A percentile compares a stretch with the other conserved stretches of the same genome.
Evolutionary conservation across 2,888 invertebrate genomes (phyloP).

Genomic region (Tetanocera ferruginea): DNA sequence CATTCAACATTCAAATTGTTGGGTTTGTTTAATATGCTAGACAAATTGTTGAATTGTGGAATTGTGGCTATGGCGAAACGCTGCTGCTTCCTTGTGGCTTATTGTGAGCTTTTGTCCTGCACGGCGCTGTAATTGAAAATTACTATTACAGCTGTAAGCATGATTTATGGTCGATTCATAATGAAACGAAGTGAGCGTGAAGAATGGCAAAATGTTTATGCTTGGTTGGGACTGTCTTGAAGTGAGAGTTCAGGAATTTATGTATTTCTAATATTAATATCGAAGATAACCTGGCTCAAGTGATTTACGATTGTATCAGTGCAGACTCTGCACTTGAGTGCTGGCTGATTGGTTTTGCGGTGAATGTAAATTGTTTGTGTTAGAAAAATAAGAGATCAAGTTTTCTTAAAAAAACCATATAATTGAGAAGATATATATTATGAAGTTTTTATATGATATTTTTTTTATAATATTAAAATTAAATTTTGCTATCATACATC

Average conservation of each 20-base stretch:
- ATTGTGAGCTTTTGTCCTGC: not conserved
- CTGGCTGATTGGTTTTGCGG: no score
- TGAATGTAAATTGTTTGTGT: no score
- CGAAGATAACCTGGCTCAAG: not conserved
- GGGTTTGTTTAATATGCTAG: conserved; percentile 30
- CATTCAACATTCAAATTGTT: conserved; percentile 18
- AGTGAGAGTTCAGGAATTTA: not conserved
- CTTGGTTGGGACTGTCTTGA: not conserved
- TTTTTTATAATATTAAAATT: no score
- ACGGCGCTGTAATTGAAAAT: conserved; percentile 16
- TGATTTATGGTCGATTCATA: conserved; percentile 5
- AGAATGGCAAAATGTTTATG: not conserved
- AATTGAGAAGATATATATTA: no score
- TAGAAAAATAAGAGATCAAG: no score
- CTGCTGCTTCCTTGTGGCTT: not conserved
- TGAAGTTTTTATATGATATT: no score
- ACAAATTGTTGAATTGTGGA: conserved; percentile 29
- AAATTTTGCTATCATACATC: no score
- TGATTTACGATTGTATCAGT: not conserved
- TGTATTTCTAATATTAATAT: conserved; percentile 16
- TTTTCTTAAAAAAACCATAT: no score
- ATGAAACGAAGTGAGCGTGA: not conserved
- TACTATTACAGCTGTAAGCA: conserved; percentile 8
- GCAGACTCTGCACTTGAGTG: not conserved
- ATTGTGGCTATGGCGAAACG: not conserved